Conservation (phyloP, 2,888 invertebrate genomes). For the Hemicrepidius hirtus region DNA sequence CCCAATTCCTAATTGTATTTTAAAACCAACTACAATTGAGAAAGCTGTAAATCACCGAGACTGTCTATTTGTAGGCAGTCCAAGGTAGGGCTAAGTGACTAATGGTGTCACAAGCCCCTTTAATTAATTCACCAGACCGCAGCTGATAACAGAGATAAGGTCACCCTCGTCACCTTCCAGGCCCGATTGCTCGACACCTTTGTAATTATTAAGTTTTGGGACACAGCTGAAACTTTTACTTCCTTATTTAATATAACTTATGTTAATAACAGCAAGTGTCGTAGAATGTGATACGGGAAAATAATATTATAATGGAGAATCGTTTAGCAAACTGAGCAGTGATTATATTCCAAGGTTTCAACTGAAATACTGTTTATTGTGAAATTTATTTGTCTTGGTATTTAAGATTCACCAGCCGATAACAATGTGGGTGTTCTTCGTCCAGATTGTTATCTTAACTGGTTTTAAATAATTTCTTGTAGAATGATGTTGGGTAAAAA, state of each 20-base stretch:
- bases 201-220: constrained; percentile 51
- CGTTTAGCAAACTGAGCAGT: too few species aligned
- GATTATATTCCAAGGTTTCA: too few species aligned
- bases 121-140: constrained; percentile 70
- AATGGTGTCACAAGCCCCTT: constrained; percentile 69
- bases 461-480: constrained; percentile 43
- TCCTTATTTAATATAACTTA: constrained; percentile 29
- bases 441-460: constrained; percentile 45
- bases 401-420: constrained; percentile 38
- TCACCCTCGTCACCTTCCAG: constrained; percentile 63
- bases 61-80: constrained; percentile 67
- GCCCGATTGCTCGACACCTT: constrained; percentile 55
- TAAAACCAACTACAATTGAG: constrained; percentile 39
- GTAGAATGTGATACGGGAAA: not conserved
- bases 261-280: constrained; percentile 16
- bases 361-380: not conserved
- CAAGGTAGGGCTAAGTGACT: constrained; percentile 68
- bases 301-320: too few species aligned
- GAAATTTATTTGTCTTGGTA: constrained; percentile 7
- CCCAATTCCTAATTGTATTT: constrained; percentile 30
- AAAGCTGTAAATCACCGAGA: constrained; percentile 66
- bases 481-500: constrained; percentile 37
- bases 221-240: constrained; percentile 36
- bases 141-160: constrained; percentile 68
- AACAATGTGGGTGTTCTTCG: constrained; percentile 48